Conservation (phyloP, 2,888 invertebrate genomes). For the Calliphora vomitoria region DNA sequence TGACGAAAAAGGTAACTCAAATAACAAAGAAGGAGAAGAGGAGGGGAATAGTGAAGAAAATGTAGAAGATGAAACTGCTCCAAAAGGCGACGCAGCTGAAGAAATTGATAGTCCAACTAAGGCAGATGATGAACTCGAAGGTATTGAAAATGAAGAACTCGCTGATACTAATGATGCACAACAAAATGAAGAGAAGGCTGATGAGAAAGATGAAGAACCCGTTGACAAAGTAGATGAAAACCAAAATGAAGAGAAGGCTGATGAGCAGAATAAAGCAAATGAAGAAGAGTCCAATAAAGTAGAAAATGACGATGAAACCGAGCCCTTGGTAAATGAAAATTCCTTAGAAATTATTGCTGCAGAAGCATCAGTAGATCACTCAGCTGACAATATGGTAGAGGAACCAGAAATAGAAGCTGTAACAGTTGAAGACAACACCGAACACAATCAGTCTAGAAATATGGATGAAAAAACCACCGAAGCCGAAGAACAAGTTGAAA, state of each 20-base stretch:
- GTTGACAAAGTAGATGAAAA: neutral
- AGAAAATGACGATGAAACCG: neutral
- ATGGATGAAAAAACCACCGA: neutral
- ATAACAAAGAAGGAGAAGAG: neutral
- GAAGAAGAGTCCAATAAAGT: neutral
- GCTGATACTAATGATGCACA: too few species aligned
- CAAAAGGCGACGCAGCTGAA: neutral
- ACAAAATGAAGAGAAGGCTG: neutral
- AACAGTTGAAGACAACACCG: neutral
- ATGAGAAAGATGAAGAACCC: neutral
- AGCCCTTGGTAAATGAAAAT: neutral
- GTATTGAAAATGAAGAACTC: neutral
- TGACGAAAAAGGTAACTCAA: neutral
- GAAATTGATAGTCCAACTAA: neutral
- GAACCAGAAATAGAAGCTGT: neutral
- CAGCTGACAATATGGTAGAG: neutral
- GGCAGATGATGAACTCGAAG: neutral
- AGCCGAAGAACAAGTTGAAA: conserved; percentile 50
- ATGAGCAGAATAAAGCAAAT: too few species aligned
- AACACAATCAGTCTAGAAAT: conserved; percentile 33
- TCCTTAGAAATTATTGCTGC: neutral
- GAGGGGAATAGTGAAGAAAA: neutral
- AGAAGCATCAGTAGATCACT: neutral
- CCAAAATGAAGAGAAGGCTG: neutral
- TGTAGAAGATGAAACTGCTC: neutral